These are phyloP conservation scores for Numenius arquata DNA, from an alignment of 2,113 vertebrate genomes.

Conservation along the genomic window DNA sequence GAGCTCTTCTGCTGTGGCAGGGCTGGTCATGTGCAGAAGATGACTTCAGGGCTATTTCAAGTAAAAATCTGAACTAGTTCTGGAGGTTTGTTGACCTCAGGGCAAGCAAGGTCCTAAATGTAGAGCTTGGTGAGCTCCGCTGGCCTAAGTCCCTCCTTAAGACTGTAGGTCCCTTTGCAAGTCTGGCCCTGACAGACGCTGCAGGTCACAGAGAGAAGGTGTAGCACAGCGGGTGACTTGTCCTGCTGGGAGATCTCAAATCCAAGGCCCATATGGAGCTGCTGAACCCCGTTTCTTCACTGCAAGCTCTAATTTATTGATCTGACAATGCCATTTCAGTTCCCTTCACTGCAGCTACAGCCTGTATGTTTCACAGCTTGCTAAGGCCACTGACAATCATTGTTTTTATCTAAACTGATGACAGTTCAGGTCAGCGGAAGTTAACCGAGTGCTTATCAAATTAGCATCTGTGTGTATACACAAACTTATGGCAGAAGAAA, in stretches of 20 bases:
- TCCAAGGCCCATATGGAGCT: background rate
- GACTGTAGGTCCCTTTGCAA: background rate
- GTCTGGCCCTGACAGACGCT: background rate
- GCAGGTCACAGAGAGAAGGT: background rate
- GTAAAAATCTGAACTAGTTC: background rate
- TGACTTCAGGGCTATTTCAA: fast-evolving
- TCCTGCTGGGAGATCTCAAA: background rate
- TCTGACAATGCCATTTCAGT: background rate
- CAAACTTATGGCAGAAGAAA: background rate
- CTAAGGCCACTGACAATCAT: background rate
- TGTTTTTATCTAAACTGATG: background rate
- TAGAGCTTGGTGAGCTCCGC: background rate
- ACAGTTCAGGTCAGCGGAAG: background rate
- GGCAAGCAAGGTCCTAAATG: background rate
- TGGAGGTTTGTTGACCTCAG: background rate
- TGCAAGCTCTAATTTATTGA: background rate
- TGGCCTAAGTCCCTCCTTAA: background rate
- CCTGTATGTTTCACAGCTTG: background rate
- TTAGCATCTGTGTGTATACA: background rate
- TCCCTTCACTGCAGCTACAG: background rate
- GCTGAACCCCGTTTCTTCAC: background rate
- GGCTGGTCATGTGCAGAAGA: background rate
- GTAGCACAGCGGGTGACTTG: fast-evolving
- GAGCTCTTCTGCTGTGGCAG: background rate
- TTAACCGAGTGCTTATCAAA: background rate